Conservation (phyloP, 1,140 invertebrate genomes). For the Caenorhabditis briggsae region DNA sequence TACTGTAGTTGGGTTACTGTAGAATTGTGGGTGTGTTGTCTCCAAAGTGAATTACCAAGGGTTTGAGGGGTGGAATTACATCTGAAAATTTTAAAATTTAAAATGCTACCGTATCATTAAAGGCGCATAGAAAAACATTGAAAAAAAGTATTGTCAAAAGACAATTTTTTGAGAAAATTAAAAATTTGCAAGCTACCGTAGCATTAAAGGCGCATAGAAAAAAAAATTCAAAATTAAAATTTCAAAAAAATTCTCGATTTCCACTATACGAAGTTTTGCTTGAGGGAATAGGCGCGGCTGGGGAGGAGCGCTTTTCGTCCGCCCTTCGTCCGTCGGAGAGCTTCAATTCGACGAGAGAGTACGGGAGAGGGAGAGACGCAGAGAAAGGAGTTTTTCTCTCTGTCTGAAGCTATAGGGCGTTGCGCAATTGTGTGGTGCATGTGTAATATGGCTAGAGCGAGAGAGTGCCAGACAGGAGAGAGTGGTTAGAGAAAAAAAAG, state of each 20-base stretch:
- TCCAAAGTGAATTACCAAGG: conserved; percentile 32
- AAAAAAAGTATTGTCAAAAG: too few relatives aligned
- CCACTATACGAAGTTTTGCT: neutral
- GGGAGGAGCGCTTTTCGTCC: too few relatives aligned
- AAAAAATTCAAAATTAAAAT: neutral
- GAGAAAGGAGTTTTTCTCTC: neutral
- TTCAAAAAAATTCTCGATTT: neutral
- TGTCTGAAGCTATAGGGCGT: conserved; percentile 10
- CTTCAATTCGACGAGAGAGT: neutral
- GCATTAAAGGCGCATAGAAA: neutral
- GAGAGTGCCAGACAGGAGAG: too few relatives aligned
- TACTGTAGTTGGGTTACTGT: too few relatives aligned
- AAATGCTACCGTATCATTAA: too few relatives aligned
- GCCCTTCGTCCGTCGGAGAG: neutral
- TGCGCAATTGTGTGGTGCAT: conserved; percentile 39
- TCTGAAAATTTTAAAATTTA: neutral
- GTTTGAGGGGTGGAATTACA: neutral
- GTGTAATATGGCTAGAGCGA: conserved; percentile 6
- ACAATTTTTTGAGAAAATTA: neutral
- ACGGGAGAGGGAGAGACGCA: neutral
- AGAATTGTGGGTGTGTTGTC: too few relatives aligned
- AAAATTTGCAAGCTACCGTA: neutral
- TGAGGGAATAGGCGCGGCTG: too few relatives aligned
- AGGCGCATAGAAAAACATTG: too few relatives aligned
- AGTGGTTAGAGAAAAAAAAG: neutral